Evolutionary conservation across 2,888 invertebrate species (phyloP), one percentile per base, ranked within the genome.

Genomic region (Hedychridium roseum): DNA sequence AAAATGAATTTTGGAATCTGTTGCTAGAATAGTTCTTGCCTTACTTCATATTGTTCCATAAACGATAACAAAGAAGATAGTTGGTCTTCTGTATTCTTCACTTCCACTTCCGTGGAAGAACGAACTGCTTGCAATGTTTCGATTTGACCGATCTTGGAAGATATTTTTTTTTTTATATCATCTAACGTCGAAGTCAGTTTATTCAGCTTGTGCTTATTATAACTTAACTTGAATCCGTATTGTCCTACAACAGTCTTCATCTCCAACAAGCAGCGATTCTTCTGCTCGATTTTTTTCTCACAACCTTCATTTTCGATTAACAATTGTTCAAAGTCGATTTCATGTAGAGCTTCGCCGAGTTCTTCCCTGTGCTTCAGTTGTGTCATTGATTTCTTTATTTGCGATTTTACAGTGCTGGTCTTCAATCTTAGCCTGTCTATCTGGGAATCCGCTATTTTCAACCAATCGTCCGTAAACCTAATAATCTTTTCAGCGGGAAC

Each of bases 291-390:
- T 2, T 80, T 69, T 43, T 78, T 73, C 6, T 78, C 38, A 40
- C 82, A 81, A 63, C 84, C 82, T 2, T 80, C 63, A 61, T 87
- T 87, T 60, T 86, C 85, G 20, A 88, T 87, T 57, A 81, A 80
- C 2, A 87, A 62, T 64, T 86, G 84, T 20, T 87, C 84, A 56
- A 88, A 88, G 68, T 88, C 88, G 0, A 87, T 83, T 0, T 84
- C 82, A 39, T 84, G 79, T 1, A 88, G 70, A 35, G 80, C 82
- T 50, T 85, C 85, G 9, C 84, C 85, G 0, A 87, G 64, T 63
- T 86, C 85, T 3, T 81, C 79, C 53, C 86, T 84, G 3, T 83
- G 79, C 20, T 80, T 76, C 1, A 86, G 80, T 51, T 84, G 83
- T 0, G 81, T 77, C 50, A 82, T 83, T 0, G 86, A 68, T 68